Conservation (phyloP, 2,797 vertebrate genomes). For the Etheostoma perlongum region DNA sequence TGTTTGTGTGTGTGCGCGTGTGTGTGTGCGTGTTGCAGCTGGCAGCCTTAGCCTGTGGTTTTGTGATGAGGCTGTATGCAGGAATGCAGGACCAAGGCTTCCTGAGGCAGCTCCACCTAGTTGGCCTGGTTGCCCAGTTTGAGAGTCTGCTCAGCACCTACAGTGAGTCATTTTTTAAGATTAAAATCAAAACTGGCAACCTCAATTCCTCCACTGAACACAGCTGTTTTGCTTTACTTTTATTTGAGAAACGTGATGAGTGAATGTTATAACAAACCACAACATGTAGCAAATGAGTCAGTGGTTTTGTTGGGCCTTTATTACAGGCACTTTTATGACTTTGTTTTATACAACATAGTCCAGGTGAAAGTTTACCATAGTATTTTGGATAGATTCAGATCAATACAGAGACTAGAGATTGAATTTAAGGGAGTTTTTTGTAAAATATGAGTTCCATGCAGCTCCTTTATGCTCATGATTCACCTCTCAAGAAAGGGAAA, state of each 20-base stretch:
- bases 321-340: background rate
- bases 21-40: conserved; percentile 81
- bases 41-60: conserved; percentile 94
- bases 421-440: background rate
- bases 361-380: background rate
- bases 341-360: background rate
- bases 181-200: background rate
- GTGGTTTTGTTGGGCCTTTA: conserved; percentile 1
- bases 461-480: background rate
- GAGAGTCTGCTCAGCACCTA: conserved; percentile 98
- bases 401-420: background rate
- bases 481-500: background rate
- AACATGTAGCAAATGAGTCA: conserved; percentile 24
- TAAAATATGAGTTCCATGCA: background rate
- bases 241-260: background rate
- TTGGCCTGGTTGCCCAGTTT: conserved; percentile 94
- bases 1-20: conserved; percentile 14
- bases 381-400: background rate
- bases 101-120: conserved; percentile 92
- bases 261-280: conserved; percentile 5
- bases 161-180: conserved; percentile 86
- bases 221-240: background rate
- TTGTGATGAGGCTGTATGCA: conserved; percentile 92
- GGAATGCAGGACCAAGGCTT: conserved; percentile 92
- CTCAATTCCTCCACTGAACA: background rate